Percentiles rank a stretch among this genome's conserved stretches.
Evolutionary conservation across 1,140 invertebrate genomes (phyloP).

Genomic region (Sweltsa coloradensis): DNA sequence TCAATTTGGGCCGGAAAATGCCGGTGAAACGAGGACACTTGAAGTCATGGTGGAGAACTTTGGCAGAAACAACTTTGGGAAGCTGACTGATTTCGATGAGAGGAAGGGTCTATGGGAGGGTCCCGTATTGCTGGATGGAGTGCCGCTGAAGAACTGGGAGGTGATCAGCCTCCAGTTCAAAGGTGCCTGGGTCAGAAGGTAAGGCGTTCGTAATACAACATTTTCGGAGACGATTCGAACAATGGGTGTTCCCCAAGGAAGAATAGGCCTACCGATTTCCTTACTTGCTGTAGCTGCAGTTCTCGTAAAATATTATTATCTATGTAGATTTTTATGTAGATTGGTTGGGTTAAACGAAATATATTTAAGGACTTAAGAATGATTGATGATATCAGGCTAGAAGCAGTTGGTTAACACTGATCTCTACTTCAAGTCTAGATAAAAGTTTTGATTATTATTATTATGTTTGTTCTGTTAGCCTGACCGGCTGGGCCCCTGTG

Average conservation of each 20-base stretch:
- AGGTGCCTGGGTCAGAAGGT: constrained; percentile 26
- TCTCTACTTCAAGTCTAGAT: too few relatives aligned
- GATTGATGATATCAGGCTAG: too few relatives aligned
- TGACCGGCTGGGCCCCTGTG: constrained; percentile 14
- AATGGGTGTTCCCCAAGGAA: too few relatives aligned
- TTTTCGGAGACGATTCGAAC: too few relatives aligned
- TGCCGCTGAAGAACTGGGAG: constrained; percentile 31
- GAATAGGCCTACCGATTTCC: too few relatives aligned
- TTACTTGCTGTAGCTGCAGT: too few relatives aligned
- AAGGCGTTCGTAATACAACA: too few relatives aligned
- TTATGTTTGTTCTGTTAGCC: constrained; percentile 14
- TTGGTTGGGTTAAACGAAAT: too few relatives aligned
- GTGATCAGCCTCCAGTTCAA: constrained; percentile 40
- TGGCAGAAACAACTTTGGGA: constrained; percentile 41
- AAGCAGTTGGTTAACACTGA: too few relatives aligned
- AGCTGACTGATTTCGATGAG: constrained; percentile 28
- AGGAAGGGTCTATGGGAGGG: constrained; percentile 37
- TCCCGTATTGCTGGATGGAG: constrained; percentile 30
- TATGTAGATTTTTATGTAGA: too few relatives aligned
- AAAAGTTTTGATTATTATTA: neutral
- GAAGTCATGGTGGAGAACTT: constrained; percentile 47
- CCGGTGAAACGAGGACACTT: constrained; percentile 22
- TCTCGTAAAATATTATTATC: too few relatives aligned
- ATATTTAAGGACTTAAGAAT: too few relatives aligned
- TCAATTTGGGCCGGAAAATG: constrained; percentile 11